Evolutionary conservation across 2,888 invertebrate species (phyloP).

Genomic region (Calameuta pallipes): DNA sequence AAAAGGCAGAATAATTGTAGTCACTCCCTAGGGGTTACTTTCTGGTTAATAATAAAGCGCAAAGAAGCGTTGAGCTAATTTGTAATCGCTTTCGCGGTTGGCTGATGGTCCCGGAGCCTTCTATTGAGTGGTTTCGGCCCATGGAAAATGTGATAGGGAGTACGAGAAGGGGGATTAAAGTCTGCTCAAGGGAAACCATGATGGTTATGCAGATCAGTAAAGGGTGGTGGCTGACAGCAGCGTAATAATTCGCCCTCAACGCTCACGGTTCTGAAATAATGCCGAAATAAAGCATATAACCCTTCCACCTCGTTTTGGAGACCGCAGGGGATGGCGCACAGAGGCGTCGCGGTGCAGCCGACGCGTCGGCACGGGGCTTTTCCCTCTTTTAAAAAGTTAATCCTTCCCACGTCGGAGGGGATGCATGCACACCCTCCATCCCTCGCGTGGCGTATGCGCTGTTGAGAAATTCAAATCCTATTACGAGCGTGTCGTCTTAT

Average conservation of each 20-base stretch:
- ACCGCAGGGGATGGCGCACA: conserved; percentile 6
- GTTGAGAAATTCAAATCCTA: conserved; percentile 1
- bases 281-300: conserved; percentile 49
- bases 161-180: conserved; percentile 20
- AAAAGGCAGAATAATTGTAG: conserved; percentile 59
- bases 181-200: conserved; percentile 38
- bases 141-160: conserved; percentile 36
- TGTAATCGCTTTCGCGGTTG: conserved; percentile 59
- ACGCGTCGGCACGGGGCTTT: neutral
- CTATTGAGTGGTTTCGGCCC: conserved; percentile 46
- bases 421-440: conserved; percentile 11
- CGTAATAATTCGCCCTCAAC: conserved; percentile 43
- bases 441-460: conserved; percentile 19
- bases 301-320: conserved; percentile 31
- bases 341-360: neutral
- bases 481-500: conserved; percentile 5
- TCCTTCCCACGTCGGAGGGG: neutral
- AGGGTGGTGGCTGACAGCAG: conserved; percentile 52
- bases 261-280: conserved; percentile 38
- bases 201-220: conserved; percentile 58
- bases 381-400: conserved; percentile 2
- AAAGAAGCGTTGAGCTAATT: conserved; percentile 60
- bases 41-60: conserved; percentile 55
- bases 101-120: conserved; percentile 41
- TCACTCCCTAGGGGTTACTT: conserved; percentile 27